Base-by-base conservation (phyloP, 2,113 vertebrate genomes). In the Salvator merianae region DNA sequence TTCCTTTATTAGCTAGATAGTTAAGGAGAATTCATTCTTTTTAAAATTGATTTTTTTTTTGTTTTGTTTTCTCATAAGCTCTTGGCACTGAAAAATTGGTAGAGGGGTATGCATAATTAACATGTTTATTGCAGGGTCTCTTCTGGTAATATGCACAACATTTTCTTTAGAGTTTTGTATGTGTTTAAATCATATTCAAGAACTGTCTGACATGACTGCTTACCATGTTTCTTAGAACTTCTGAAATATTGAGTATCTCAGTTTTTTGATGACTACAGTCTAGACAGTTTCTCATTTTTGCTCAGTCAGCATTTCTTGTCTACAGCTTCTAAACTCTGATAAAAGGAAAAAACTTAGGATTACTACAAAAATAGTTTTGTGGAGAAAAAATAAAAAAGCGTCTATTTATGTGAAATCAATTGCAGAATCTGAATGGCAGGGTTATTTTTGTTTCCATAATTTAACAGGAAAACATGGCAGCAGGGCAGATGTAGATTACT, bases 31-130 rank as follows among this genome's bases (percentile, higher is more conserved):
- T 26, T 16, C 63, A 43, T 12, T 26, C n/a, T n/a, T n/a, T n/a
- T n/a, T n/a, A n/a, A n/a, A n/a, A n/a, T n/a, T n/a, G n/a, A 7
- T 47, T 22, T 20, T 84, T 80, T 79, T 50, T 55, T 62, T 28
- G 16, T 92, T n/a, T 75, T 87, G 2, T 75, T 92, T 26, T 69
- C 83, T 55, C 32, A 13, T 80, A 71, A 85, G 91, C 69, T 38
- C 87, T 79, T 86, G 82, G 36, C 50, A 63, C 18, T 50, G 72
- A 4, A 36, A 3, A 65, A 79, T 28, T 4, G 70, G 55, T 4
- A 6, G 30, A 38, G 3, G 70, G 24, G 1, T 74, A 85, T 77
- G 73, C 77, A 65, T 16, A 50, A 32, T 0, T 83, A 0, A 77
- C 22, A 77, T 62, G 38, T 66, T 84, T n/a, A 43, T 18, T 26